Evolutionary conservation across 2,797 vertebrate genomes (phyloP), one percentile per base, ranked within the genome.

Genomic region (Falco concolor): DNA sequence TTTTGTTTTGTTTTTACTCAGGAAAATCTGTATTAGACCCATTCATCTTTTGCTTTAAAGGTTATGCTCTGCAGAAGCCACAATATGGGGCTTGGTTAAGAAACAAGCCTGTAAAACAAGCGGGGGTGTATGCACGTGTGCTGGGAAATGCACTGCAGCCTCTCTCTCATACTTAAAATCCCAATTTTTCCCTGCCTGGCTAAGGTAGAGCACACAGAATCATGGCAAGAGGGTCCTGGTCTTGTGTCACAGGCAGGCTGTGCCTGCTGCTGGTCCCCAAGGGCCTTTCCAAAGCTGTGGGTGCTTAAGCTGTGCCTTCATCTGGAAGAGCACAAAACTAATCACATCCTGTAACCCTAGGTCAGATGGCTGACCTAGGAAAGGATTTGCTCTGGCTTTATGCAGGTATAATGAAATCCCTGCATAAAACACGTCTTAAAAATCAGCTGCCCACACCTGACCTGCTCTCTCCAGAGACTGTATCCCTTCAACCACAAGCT

Each of bases 41-140:
- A 82, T 94, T 94, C 80, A 70, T 88, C 68, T 91, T 86, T 64
- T 72, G 67, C 72, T 90, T 91, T 94, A 84, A 83, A 89, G 67
- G 22, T 67, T 93, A 87, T 86, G 22, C 63, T 89, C 24, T 76
- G 40, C 59, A 68, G 56, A 95, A 87, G 68, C 79, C 38, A 45
- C 49, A 79, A 18, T 53, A 40, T 18, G 6, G 23, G 8, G 4
- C 45, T 93, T 57, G 60, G 59, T 49, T 38, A 78, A 84, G 83
- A 95, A 90, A 79, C 1, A 4, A 82, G 12, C 12, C 61, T 65
- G 16, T 32, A 52, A 57, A 64, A 32, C 32, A 65, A 61, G 63
- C 72, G 10, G 7, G 12, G 10, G 13, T 45, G 8, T 6, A 10
- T 6, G 18, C 25, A 45, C 1, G 2, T n/a, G 13, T 53, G 30